A percentile compares a stretch with the other conserved stretches of the same genome.
Conservation (phyloP, 2,797 vertebrate species). For the Limnodromus scolopaceus region DNA sequence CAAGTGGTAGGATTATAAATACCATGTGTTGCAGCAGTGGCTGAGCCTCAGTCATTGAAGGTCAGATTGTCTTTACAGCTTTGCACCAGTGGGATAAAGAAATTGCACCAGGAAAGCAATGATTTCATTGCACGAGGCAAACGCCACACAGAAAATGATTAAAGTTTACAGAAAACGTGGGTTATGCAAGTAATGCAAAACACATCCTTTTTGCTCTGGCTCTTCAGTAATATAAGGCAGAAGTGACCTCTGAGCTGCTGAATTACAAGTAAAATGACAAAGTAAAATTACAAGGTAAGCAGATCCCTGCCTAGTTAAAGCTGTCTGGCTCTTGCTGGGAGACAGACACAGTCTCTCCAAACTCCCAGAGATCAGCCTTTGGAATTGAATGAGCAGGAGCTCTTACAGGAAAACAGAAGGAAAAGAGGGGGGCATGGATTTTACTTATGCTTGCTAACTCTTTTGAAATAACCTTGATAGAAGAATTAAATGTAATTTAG, state of each 20-base stretch:
- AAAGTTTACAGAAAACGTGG: not conserved
- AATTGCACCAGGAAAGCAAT: not conserved
- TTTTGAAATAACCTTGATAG: not conserved
- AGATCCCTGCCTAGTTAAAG: not conserved
- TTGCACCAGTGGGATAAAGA: not conserved
- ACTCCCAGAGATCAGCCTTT: not conserved
- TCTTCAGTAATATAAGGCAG: not conserved
- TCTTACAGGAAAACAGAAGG: not conserved
- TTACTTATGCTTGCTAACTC: not conserved
- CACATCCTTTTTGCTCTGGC: not conserved
- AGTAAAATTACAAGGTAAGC: not conserved
- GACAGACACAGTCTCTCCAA: not conserved
- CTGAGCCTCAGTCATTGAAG: not conserved
- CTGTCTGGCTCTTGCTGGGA: not conserved
- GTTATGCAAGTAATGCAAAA: not conserved
- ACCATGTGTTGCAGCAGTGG: not conserved
- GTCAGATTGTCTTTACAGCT: conserved; percentile 24
- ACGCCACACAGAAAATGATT: not conserved
- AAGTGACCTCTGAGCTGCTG: not conserved
- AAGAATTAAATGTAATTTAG: not conserved
- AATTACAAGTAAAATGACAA: not conserved
- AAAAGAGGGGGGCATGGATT: not conserved
- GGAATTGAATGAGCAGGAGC: not conserved
- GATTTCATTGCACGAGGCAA: not conserved
- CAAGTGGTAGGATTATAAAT: not conserved